Percentiles rank a stretch among this genome's conserved stretches.
These are phyloP conservation scores for Rhagonycha lutea DNA, from an alignment of 2,888 invertebrate genomes.

Conservation along the genomic window DNA sequence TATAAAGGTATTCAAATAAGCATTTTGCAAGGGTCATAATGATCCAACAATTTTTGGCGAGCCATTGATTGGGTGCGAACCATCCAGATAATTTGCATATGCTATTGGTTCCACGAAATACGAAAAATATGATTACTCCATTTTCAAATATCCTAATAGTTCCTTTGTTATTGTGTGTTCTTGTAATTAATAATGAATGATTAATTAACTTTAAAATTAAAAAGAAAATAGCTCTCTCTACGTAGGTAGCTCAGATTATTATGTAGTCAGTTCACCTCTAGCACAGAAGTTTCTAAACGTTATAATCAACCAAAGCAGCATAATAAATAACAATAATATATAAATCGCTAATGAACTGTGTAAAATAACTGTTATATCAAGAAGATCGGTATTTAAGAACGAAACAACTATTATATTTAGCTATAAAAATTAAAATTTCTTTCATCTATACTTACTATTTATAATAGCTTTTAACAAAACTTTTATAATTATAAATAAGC, in stretches of 20 bases:
- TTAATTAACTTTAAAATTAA: neutral
- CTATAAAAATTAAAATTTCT: neutral
- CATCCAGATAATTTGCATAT: too few relatives aligned
- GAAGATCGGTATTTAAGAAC: neutral
- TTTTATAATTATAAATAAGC: neutral
- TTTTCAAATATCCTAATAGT: neutral
- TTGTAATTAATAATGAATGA: neutral
- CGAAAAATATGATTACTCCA: neutral
- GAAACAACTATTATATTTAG: neutral
- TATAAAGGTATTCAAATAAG: too few relatives aligned
- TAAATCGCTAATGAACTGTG: neutral
- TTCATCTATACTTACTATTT: neutral
- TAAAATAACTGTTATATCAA: neutral
- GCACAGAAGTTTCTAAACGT: neutral
- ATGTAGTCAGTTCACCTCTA: neutral
- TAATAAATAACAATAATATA: neutral
- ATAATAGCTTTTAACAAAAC: neutral
- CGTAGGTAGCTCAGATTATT: neutral
- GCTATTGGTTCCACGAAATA: too few relatives aligned
- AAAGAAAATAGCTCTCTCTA: too few relatives aligned
- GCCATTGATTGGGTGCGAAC: too few relatives aligned
- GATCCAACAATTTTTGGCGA: too few relatives aligned
- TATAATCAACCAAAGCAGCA: neutral
- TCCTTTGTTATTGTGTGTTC: neutral
- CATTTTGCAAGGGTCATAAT: too few relatives aligned